Percentiles rank a stretch among this genome's conserved stretches.
Conservation (phyloP, 2,797 vertebrate genomes). For the Falco cherrug region DNA sequence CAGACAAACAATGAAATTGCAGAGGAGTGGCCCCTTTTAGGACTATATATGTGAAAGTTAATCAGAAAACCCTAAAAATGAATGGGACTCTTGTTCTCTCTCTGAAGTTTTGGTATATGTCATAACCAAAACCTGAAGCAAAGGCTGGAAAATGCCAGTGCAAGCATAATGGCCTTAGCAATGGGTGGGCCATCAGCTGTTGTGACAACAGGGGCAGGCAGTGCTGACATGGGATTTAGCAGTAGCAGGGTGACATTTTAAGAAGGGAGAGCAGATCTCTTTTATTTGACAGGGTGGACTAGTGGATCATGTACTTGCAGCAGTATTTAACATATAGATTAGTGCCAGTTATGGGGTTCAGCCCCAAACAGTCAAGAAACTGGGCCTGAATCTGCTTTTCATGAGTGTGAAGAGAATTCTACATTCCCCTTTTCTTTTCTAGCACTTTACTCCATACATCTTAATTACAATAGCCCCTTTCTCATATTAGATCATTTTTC, state of each 20-base stretch:
- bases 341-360: background rate
- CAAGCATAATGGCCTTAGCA: background rate
- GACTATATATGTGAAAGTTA: background rate
- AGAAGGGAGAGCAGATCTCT: background rate
- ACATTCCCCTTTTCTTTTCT: background rate
- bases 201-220: background rate
- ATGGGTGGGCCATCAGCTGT: rapidly evolving
- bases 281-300: background rate
- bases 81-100: rapidly evolving
- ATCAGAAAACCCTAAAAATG: background rate
- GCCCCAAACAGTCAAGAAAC: background rate
- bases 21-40: background rate
- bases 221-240: background rate
- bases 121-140: background rate
- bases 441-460: background rate
- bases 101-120: background rate
- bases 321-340: background rate
- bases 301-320: background rate
- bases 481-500: background rate
- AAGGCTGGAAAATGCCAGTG: background rate
- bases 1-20: background rate
- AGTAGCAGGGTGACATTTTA: background rate
- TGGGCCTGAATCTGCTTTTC: background rate
- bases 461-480: background rate
- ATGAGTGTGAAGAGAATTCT: background rate